Conservation (phyloP, 1,140 invertebrate genomes). For the Lepidotrigona ventralis region DNA sequence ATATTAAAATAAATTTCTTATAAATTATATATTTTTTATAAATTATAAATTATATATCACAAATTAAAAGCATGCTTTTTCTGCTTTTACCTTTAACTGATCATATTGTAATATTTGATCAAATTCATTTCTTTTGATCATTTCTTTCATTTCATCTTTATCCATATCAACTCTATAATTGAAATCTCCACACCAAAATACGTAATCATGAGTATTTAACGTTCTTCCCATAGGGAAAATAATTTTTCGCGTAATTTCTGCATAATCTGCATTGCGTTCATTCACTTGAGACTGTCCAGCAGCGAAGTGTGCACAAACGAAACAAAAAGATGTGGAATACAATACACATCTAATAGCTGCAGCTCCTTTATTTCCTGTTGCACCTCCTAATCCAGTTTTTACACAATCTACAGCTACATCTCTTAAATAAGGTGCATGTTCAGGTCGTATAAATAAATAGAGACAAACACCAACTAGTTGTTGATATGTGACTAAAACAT, state of each 20-base stretch:
- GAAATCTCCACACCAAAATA: conserved; percentile 99
- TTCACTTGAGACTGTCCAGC: conserved; percentile 98
- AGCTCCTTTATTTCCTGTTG: conserved; percentile 98
- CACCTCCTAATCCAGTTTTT: conserved; percentile 98
- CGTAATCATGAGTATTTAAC: conserved; percentile 97
- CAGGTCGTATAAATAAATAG: conserved; percentile 95
- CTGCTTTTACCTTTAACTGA: conserved; percentile 87
- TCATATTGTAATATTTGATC: conserved; percentile 91
- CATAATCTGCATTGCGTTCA: conserved; percentile 97
- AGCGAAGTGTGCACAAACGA: conserved; percentile 99
- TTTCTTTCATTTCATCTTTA: conserved; percentile 95
- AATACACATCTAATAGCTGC: conserved; percentile 95
- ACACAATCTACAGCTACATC: conserved; percentile 97
- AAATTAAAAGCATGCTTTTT: neutral
- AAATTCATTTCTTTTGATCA: conserved; percentile 90
- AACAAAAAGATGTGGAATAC: conserved; percentile 96
- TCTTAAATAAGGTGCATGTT: conserved; percentile 91
- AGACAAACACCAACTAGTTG: conserved; percentile 99
- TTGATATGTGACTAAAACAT: conserved; percentile 95
- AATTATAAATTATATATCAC: neutral
- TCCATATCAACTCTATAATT: conserved; percentile 99
- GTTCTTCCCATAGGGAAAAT: conserved; percentile 96
- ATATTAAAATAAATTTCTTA: too few species aligned
- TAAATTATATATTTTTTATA: neutral
- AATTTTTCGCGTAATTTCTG: conserved; percentile 96